Evolutionary conservation across 2,888 invertebrate species (phyloP), one percentile per base, ranked within the genome.

Genomic region (Ophraella communa): DNA sequence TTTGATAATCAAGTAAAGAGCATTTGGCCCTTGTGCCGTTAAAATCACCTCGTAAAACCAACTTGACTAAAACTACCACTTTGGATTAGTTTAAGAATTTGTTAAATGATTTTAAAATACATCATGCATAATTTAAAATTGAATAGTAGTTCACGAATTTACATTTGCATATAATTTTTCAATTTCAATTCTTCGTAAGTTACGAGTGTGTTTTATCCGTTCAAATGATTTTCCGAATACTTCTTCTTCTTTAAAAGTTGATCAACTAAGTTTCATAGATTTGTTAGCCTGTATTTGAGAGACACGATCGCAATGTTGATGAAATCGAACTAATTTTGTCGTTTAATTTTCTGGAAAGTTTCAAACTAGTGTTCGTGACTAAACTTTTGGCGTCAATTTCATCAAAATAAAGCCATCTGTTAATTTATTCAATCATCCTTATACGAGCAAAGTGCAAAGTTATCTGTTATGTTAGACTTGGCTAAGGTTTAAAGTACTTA

Each of bases 201-300:
- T 54, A 30, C 33, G 53, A 30, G 45, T 23, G 44, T 62, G 64
- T 66, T 65, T 47, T 65, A 66, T 69, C 69, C 62, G 64, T 66
- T 69, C 61, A 68, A 64, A 65, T 60, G 65, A 65, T 65, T 69
- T 62, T 49, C 44, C 49, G 57, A 57, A 63, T 65, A 62, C 66
- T 45, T 61, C 55, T 35, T 30, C 42, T 44, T 45, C 42, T 45
- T 21, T 24, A 21, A 39, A 63, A 55, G 47, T 55, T n/a, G n/a
- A n/a, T 44, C 52, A 44, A 57, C 52, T 44, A 71, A 73, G 70
- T 72, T 69, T 62, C 54, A 54, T 65, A 66, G 69, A 72, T 70
- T 70, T 71, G 71, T 66, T 72, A 70, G 72, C 68, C 63, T 53
- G 58, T 59, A 66, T 69, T 70, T 68, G 65, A 64, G 67, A 67